phyloP scores from a whole-genome alignment of 2,797 vertebrate genomes.

The Amblyraja radiata region DNA sequence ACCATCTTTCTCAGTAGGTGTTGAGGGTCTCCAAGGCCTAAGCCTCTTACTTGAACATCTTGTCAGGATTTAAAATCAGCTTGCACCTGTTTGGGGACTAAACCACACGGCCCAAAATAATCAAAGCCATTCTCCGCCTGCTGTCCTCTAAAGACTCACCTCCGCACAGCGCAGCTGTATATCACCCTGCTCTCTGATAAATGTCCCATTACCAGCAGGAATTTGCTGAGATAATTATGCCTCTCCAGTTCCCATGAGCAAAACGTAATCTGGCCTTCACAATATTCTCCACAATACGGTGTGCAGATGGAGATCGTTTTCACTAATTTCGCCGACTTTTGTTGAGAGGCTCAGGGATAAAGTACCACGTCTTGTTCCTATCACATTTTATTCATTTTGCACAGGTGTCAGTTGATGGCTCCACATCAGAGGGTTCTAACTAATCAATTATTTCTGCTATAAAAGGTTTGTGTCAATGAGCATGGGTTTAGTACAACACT shows the following conservation, averaged over 20 bases:
- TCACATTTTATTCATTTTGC: slow-evolving; percentile 43
- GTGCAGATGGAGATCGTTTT: slow-evolving; percentile 53
- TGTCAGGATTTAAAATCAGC: slow-evolving; percentile 27
- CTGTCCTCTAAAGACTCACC: slow-evolving; percentile 44
- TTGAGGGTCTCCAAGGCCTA: background rate
- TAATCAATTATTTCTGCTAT: slow-evolving; percentile 44
- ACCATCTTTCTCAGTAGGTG: background rate
- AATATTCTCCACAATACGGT: slow-evolving; percentile 50
- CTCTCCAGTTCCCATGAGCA: slow-evolving; percentile 45
- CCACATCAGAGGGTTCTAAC: slow-evolving; percentile 45
- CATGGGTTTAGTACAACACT: slow-evolving; percentile 10
- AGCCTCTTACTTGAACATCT: background rate
- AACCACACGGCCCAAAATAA: slow-evolving; percentile 44
- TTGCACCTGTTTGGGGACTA: slow-evolving; percentile 43
- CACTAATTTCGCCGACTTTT: slow-evolving; percentile 49
- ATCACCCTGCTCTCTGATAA: slow-evolving; percentile 49
- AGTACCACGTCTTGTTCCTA: slow-evolving; percentile 37
- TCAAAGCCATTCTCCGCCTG: slow-evolving; percentile 50
- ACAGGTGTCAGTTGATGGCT: slow-evolving; percentile 42
- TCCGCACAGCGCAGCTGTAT: slow-evolving; percentile 42
- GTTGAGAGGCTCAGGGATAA: slow-evolving; percentile 37
- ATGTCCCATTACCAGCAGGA: slow-evolving; percentile 47
- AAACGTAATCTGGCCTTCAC: slow-evolving; percentile 49
- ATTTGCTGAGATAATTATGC: slow-evolving; percentile 54
- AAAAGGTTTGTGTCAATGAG: slow-evolving; percentile 44